phyloP scores from a whole-genome alignment of 1,140 invertebrate genomes.

The Melitaea cinxia region DNA sequence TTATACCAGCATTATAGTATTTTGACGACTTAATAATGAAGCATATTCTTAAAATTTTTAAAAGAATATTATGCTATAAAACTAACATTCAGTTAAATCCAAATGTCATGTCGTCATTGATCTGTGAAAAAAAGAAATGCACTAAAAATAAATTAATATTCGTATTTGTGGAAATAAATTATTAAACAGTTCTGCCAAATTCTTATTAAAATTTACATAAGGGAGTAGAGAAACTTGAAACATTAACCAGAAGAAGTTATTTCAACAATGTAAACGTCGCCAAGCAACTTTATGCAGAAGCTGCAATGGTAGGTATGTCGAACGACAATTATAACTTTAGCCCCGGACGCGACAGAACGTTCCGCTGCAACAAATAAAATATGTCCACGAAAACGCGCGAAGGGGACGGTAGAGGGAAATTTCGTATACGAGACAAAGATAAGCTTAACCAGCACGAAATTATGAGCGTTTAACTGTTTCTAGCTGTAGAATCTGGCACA shows the following conservation, averaged over 20 bases:
- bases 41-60: neutral
- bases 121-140: constrained; percentile 16
- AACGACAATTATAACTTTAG: constrained; percentile 79
- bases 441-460: constrained; percentile 81
- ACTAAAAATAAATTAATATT: constrained; percentile 9
- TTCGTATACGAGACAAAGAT: constrained; percentile 80
- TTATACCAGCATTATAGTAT: neutral
- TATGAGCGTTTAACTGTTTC: constrained; percentile 82
- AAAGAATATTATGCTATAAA: neutral
- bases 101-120: neutral
- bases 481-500: constrained; percentile 81
- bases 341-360: constrained; percentile 67
- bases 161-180: constrained; percentile 5
- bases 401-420: constrained; percentile 71
- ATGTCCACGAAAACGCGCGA: constrained; percentile 72
- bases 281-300: constrained; percentile 72
- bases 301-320: constrained; percentile 76
- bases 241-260: constrained; percentile 73
- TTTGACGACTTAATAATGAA: neutral
- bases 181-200: constrained; percentile 24
- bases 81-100: neutral
- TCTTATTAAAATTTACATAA: constrained; percentile 47
- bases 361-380: constrained; percentile 77
- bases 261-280: constrained; percentile 70
- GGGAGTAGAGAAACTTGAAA: constrained; percentile 57